A percentile compares a stretch with the other conserved stretches of the same genome.
Evolutionary conservation across 2,888 invertebrate genomes (phyloP).

Genomic region (Netelia fuscicornis): DNA sequence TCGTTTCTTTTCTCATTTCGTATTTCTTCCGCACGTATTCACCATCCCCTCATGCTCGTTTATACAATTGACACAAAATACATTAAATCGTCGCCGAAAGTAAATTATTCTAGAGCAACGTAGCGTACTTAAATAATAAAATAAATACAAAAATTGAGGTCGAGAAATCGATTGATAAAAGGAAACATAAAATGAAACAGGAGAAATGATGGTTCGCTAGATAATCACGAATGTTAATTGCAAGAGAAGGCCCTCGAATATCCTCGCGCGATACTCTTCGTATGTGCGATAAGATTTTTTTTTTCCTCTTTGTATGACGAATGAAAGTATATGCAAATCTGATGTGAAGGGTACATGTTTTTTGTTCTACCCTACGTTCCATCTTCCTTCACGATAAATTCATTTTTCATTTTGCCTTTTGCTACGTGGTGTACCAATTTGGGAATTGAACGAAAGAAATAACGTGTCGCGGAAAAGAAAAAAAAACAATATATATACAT

Average conservation of each 20-base stretch:
- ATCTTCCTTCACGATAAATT: conserved; percentile 16
- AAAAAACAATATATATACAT: not conserved
- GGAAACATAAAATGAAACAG: not conserved
- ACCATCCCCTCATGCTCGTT: conserved; percentile 9
- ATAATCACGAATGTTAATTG: conserved; percentile 27
- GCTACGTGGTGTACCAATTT: conserved; percentile 26
- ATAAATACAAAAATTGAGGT: conserved; percentile 27
- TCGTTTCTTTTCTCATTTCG: conserved; percentile 27
- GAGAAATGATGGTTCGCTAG: conserved; percentile 21
- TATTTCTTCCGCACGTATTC: conserved; percentile 40
- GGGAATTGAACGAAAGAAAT: not conserved
- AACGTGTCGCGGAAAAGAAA: conserved; percentile 6
- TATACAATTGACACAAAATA: conserved; percentile 29
- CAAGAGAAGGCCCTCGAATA: conserved; percentile 30
- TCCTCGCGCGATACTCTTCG: conserved; percentile 23
- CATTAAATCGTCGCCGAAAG: conserved; percentile 42
- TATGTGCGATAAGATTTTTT: conserved; percentile 26
- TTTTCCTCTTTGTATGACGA: conserved; percentile 20
- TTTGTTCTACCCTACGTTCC: not conserved
- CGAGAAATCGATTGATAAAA: not conserved
- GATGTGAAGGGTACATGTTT: conserved; percentile 22
- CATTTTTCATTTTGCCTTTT: conserved; percentile 34
- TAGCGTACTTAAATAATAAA: conserved; percentile 53
- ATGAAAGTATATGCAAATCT: conserved; percentile 35
- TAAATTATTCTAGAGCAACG: conserved; percentile 48